Evolutionary conservation across 1,140 invertebrate species (phyloP), one percentile per base, ranked within the genome.

Genomic region (Aphidius ervi): DNA sequence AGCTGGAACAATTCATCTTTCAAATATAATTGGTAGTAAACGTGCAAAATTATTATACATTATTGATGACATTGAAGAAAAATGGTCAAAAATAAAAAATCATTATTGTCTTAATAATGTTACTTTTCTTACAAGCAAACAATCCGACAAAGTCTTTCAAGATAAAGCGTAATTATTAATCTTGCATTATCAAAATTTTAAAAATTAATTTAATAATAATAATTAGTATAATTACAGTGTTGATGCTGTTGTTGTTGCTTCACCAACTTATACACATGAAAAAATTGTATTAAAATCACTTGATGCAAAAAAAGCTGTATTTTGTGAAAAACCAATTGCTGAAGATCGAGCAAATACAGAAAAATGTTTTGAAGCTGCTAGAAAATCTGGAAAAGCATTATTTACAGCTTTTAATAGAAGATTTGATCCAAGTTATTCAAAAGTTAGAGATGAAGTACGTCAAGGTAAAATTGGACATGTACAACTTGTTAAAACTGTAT

Each of bases 251-350:
- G 67, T 87, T 45, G 81, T 88, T 16, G 76, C 81, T 1, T 84
- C 85, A 2, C 86, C 86, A 5, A 87, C 87, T 0, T 80, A 68
- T 63, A 83, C 84, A 0, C 87, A 90, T 68, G 83, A 87, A 66
- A 67, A 76, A 1, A 83, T 88, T 9, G 82, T 88, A 1, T 76
- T 76, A 0, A 82, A 80, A 59, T 80, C 85, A 1, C 69, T 89
- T n/a, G 66, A 80, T 9, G 77, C 81, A 46, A 84, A 85, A 63
- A 86, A 86, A 65, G 82, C 84, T 9, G 85, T 90, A 0, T 87
- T 89, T 67, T 88, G 87, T 68, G 88, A 90, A 68, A 90, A 90
- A 68, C 88, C 88, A 1, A 82, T 90, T 23, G 85, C 87, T 9
- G 78, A 86, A 52, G 74, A 81, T 56, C 70, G 80, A 1, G 72